phyloP scores from a whole-genome alignment of 2,888 invertebrate genomes.

The Oligia fasciuncula region DNA sequence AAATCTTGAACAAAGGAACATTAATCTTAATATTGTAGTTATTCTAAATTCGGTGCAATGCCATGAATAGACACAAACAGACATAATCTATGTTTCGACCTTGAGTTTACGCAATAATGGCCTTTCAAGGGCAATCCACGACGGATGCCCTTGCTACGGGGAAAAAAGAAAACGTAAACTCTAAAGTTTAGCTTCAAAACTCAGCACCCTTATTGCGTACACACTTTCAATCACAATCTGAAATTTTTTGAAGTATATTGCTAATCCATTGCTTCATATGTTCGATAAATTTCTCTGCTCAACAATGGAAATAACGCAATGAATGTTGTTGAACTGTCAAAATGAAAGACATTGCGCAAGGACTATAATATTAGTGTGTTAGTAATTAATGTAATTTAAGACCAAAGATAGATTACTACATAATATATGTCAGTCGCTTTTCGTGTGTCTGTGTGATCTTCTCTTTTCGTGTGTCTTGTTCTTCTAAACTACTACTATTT shows the following conservation, averaged over 20 bases:
- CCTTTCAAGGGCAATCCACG: constrained; percentile 22
- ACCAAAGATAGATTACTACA: neutral
- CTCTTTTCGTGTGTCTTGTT: neutral
- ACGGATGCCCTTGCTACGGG: too few relatives aligned
- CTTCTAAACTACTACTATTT: neutral
- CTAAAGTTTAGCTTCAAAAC: neutral
- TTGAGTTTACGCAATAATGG: constrained; percentile 12
- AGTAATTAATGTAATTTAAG: too few relatives aligned
- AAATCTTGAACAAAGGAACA: constrained; percentile 13
- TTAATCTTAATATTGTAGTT: constrained; percentile 47
- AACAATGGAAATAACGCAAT: too few relatives aligned
- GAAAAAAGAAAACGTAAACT: neutral
- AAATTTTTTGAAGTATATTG: too few relatives aligned
- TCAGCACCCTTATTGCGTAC: neutral
- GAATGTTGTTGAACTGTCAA: too few relatives aligned
- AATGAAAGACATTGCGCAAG: too few relatives aligned
- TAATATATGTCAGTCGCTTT: neutral
- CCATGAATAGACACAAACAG: constrained; percentile 31
- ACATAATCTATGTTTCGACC: constrained; percentile 25
- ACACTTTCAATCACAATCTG: too few relatives aligned
- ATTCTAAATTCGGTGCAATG: constrained; percentile 46
- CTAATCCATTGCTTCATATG: too few relatives aligned
- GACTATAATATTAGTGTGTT: too few relatives aligned
- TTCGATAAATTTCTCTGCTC: too few relatives aligned
- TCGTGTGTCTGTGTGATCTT: neutral